These are phyloP conservation scores for Tauraco hartlaubi DNA, from an alignment of 2,797 vertebrate genomes.

Conservation along the genomic window DNA sequence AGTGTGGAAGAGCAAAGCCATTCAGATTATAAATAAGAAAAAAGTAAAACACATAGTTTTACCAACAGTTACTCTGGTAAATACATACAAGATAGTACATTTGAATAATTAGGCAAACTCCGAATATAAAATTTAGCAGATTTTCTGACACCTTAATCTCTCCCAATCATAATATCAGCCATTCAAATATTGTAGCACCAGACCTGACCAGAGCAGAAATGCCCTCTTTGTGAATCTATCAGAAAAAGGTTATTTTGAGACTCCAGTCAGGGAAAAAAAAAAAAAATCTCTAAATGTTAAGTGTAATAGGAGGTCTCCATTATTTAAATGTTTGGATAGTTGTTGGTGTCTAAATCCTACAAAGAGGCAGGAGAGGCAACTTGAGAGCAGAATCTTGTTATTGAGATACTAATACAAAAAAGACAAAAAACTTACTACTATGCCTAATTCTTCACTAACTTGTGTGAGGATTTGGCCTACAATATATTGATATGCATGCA, in stretches of 20 bases:
- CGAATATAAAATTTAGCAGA: background rate
- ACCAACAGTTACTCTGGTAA: background rate
- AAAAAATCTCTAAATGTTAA: background rate
- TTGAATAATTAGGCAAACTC: background rate
- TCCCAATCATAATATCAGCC: background rate
- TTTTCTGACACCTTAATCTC: background rate
- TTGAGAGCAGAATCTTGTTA: background rate
- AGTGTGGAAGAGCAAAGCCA: background rate
- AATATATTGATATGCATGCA: background rate
- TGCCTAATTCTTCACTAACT: background rate
- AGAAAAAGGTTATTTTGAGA: background rate
- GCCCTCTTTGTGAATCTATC: background rate
- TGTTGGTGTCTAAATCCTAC: background rate
- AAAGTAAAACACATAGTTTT: accelerated
- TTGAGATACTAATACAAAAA: background rate
- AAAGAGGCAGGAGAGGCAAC: background rate
- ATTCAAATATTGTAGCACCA: background rate
- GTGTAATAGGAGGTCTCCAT: background rate
- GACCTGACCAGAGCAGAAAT: background rate
- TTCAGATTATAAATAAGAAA: background rate
- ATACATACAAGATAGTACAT: background rate
- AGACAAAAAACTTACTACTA: background rate
- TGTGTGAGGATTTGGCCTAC: background rate
- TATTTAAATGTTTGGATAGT: background rate
- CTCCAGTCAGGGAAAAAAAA: background rate